phyloP scores from a whole-genome alignment of 1,140 invertebrate genomes.

The Hyles euphorbiae region DNA sequence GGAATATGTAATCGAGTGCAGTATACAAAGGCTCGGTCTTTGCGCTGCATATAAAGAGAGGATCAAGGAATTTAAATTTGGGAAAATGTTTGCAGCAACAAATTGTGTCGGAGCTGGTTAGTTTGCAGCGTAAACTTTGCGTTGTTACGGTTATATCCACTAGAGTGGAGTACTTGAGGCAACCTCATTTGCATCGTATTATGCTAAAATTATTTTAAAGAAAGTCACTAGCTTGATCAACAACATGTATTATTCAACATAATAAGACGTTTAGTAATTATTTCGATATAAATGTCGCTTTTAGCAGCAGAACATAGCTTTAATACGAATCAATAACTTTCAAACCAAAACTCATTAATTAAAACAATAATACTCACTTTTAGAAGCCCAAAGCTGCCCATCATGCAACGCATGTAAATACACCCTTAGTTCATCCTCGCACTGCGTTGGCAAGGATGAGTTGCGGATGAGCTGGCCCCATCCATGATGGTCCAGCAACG shows the following conservation, averaged over 20 bases:
- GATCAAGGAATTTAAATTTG: no score
- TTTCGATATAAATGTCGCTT: no score
- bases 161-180: no score
- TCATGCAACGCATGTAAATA: conserved; percentile 77
- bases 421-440: conserved; percentile 74
- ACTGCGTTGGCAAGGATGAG: conserved; percentile 66
- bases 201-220: not conserved
- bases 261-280: no score
- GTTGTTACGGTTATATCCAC: no score
- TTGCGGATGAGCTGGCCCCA: conserved; percentile 73
- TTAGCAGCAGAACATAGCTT: no score
- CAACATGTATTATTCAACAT: no score
- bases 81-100: no score
- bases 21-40: not conserved
- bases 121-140: no score
- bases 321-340: no score
- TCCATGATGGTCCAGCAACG: conserved; percentile 80
- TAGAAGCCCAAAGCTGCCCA: conserved; percentile 81
- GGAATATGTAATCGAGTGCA: not conserved
- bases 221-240: not conserved
- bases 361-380: conserved; percentile 76
- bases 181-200: not conserved
- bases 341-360: not conserved
- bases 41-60: no score
- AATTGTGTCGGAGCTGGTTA: no score